A percentile compares a stretch with the other conserved stretches of the same genome.
Conservation (phyloP, 37 sponge, comb jelly and placozoan species). For the Chondrosia reniformis region DNA sequence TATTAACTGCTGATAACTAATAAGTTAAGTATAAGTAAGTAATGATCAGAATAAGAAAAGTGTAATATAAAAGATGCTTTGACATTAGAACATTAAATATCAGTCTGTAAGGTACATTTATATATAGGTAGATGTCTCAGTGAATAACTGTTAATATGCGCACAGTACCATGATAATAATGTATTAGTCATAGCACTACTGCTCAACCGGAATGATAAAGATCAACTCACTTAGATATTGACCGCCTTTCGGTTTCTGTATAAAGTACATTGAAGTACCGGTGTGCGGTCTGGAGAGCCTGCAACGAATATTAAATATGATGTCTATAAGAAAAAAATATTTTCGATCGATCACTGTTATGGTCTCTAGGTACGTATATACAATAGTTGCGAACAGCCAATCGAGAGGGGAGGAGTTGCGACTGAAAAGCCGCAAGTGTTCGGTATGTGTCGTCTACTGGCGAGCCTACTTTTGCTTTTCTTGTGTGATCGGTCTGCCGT, state of each 20-base stretch:
- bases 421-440: neutral
- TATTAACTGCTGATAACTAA: neutral
- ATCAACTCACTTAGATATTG: neutral
- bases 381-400: neutral
- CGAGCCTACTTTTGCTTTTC: conserved; percentile 11
- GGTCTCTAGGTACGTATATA: no score
- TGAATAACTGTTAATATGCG: no score
- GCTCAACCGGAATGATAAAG: no score
- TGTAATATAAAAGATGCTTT: neutral
- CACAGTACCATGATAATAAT: no score
- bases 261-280: neutral
- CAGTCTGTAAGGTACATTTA: no score
- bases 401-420: neutral
- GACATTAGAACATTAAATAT: no score
- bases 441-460: neutral
- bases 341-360: no score
- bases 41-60: neutral
- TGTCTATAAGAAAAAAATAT: no score
- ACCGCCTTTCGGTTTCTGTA: conserved; percentile 10
- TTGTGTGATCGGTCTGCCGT: conserved; percentile 42
- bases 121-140: no score
- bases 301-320: neutral
- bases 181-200: no score
- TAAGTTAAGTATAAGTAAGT: neutral
- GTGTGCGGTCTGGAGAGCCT: neutral